These are phyloP conservation scores for Trichogramma dendrolimi DNA, from an alignment of 2,888 invertebrate genomes.

Conservation along the genomic window DNA sequence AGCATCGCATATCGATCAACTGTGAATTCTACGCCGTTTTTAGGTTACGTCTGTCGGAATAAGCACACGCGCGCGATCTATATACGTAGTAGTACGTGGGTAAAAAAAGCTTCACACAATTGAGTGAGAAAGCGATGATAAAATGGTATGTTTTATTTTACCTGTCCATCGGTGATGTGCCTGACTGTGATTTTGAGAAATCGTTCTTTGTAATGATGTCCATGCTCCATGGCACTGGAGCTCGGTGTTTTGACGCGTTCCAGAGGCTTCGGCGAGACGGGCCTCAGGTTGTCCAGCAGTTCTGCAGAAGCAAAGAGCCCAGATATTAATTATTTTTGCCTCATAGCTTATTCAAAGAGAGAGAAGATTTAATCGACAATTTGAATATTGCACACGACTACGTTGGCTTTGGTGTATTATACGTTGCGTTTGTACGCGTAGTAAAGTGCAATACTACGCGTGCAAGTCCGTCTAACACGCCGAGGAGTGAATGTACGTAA, in stretches of 20 bases:
- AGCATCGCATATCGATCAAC: too few species aligned
- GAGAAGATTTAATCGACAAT: too few species aligned
- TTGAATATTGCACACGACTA: too few species aligned
- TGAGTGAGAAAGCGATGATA: background rate
- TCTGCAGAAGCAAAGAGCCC: constrained; percentile 54
- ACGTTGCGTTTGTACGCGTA: too few species aligned
- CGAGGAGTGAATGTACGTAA: too few species aligned
- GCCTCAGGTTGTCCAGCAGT: constrained; percentile 76
- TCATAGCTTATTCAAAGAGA: too few species aligned
- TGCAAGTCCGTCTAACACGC: too few species aligned
- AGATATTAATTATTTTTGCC: too few species aligned
- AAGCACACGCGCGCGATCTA: background rate
- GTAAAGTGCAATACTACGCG: too few species aligned
- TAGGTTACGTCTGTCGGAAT: background rate
- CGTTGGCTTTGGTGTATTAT: too few species aligned
- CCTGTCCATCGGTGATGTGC: constrained; percentile 89
- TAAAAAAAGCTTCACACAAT: background rate
- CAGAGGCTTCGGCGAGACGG: constrained; percentile 76
- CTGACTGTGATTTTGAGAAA: constrained; percentile 90
- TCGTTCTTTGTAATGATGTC: constrained; percentile 68
- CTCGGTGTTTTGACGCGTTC: constrained; percentile 62
- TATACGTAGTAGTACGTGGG: background rate
- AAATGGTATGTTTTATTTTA: constrained; percentile 38
- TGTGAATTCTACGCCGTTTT: too few species aligned
- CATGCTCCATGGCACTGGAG: constrained; percentile 50